Conservation (phyloP, 1,140 invertebrate species). For the Heliconius hewitsoni region DNA sequence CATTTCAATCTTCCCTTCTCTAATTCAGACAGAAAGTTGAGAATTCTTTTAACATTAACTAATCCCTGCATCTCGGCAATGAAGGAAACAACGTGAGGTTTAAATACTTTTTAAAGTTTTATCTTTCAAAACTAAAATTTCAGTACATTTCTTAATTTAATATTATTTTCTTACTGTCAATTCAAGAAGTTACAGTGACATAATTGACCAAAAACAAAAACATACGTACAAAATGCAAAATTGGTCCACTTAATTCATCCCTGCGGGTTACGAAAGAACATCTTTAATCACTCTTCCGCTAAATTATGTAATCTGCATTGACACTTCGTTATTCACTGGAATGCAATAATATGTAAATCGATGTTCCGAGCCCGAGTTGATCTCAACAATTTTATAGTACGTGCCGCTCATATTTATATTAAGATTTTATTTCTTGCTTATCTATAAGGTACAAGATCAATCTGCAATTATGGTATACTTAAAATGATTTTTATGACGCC, state of each 20-base stretch:
- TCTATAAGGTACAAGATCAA: not conserved
- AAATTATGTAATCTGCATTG: constrained; percentile 26
- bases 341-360: constrained; percentile 55
- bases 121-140: too few relatives aligned
- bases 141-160: too few relatives aligned
- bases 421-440: constrained; percentile 27
- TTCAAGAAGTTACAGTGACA: too few relatives aligned
- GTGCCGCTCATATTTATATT: constrained; percentile 38
- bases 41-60: too few relatives aligned
- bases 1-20: too few relatives aligned
- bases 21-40: too few relatives aligned
- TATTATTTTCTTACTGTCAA: too few relatives aligned
- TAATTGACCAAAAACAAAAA: too few relatives aligned
- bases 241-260: not conserved
- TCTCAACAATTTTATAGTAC: constrained; percentile 40
- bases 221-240: too few relatives aligned
- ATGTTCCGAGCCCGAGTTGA: constrained; percentile 29
- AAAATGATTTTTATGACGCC: not conserved
- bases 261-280: not conserved
- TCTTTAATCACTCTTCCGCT: constrained; percentile 18
- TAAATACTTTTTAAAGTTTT: too few relatives aligned
- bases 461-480: not conserved
- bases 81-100: too few relatives aligned
- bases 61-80: too few relatives aligned
- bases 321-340: constrained; percentile 48